Percentiles rank a stretch among this genome's conserved stretches.
Conservation (phyloP, 2,113 vertebrate genomes). For the Fregata magnificens region DNA sequence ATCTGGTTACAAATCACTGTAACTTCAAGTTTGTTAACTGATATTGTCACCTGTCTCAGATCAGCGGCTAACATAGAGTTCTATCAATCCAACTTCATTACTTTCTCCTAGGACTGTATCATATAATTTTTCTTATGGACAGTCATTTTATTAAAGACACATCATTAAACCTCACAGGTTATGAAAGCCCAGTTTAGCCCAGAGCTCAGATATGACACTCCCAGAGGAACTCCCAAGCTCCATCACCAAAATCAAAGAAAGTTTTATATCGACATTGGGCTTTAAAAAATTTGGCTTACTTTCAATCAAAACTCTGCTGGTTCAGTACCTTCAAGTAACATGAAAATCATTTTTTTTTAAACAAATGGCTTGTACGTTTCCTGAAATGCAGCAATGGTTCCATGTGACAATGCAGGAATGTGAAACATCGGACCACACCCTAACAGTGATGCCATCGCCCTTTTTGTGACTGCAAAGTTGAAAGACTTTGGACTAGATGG, state of each 20-base stretch:
- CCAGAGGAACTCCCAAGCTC: not conserved
- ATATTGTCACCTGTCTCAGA: not conserved
- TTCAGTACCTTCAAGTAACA: not conserved
- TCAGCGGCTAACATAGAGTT: not conserved
- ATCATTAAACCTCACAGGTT: not conserved
- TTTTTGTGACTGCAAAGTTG: not conserved
- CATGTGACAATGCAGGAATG: not conserved
- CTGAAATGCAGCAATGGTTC: not conserved
- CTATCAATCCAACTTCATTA: too few relatives aligned
- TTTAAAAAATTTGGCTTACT: not conserved
- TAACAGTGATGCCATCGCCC: accelerated
- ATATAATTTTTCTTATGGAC: not conserved
- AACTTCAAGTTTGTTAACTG: not conserved
- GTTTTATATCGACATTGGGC: not conserved
- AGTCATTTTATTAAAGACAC: not conserved
- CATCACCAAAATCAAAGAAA: not conserved
- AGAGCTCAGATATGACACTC: accelerated
- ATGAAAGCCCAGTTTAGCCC: not conserved
- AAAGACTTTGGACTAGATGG: not conserved
- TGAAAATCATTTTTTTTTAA: not conserved
- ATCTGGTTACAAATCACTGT: not conserved
- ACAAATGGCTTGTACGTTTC: not conserved
- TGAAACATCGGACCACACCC: too few relatives aligned
- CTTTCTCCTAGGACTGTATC: too few relatives aligned
- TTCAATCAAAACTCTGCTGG: not conserved